phyloP scores from a whole-genome alignment of 2,888 invertebrate species.

The Leptinotarsa juncta region DNA sequence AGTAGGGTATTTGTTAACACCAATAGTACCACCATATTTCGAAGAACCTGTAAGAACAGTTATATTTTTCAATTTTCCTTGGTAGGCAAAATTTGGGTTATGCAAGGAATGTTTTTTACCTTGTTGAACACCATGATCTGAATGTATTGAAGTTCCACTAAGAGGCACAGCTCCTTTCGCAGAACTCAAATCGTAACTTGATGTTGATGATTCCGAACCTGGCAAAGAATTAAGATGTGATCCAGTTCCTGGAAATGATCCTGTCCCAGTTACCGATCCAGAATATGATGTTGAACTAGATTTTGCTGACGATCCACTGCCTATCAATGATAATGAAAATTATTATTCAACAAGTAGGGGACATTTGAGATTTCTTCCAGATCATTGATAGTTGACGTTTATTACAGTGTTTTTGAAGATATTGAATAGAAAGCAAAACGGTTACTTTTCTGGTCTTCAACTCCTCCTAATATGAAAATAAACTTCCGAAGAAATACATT shows the following conservation, averaged over 20 bases:
- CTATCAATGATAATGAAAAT: not conserved
- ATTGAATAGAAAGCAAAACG: not conserved
- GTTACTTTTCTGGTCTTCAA: no score
- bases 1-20: not conserved
- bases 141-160: not conserved
- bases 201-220: no score
- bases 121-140: not conserved
- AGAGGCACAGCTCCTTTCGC: not conserved
- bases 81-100: no score
- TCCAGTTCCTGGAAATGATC: not conserved
- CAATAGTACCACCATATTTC: not conserved
- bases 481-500: no score
- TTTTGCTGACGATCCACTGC: conserved; percentile 13
- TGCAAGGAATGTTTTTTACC: not conserved
- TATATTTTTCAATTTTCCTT: no score
- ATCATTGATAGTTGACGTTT: no score
- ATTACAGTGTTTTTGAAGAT: not conserved
- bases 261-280: conserved; percentile 22
- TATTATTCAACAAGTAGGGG: no score
- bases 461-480: no score
- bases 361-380: no score
- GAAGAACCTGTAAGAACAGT: not conserved
- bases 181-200: not conserved
- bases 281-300: conserved; percentile 18
- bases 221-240: no score